Base-by-base conservation (phyloP, 2,797 vertebrate species). In the Apogon hyalosoma region DNA sequence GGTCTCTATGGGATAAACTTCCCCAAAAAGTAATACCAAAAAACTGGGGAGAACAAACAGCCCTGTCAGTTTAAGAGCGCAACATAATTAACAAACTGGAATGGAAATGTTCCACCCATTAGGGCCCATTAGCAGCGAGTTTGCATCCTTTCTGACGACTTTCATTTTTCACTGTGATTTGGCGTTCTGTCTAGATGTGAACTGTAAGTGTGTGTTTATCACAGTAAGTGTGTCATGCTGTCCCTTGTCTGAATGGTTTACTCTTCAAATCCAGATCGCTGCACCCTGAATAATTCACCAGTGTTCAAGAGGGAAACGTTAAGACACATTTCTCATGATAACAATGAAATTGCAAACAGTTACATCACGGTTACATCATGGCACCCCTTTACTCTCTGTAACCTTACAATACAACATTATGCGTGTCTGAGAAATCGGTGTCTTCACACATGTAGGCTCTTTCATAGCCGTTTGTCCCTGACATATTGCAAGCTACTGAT, bases 321-420 rank as follows among this genome's bases (percentile, higher is more conserved):
- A 75, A 72, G 63, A 77, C 48, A 68, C 47, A 60, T 84, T 86
- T 83, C 73, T 74, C 62, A 19, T 55, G 65, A 60, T 69, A 86
- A 86, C 76, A 86, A 80, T 83, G 41, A 61, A 67, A 63, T 88
- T 90, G 68, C 85, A 71, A 82, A 74, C 38, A 62, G 68, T 91
- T 92, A 82, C 87, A 82, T 90, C 88, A 74, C 38, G 60, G 68
- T 91, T 92, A 82, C 87, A 82, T 90, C 88, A 92, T 16, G 7
- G 15, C 57, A 63, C 67, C 51, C 42, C 83, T 73, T 71, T 48
- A 46, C 50, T 63, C 52, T 9, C 42, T 76, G 36, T 69, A 66
- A 71, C 59, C 56, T 69, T 59, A 72, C 64, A 78, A 70, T 40
- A 38, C 3, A 2, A 62, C 53, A 72, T 57, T 62, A 65, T 58